Evolutionary conservation across 1,140 invertebrate genomes (phyloP).

Genomic region (Neelides sp.): DNA sequence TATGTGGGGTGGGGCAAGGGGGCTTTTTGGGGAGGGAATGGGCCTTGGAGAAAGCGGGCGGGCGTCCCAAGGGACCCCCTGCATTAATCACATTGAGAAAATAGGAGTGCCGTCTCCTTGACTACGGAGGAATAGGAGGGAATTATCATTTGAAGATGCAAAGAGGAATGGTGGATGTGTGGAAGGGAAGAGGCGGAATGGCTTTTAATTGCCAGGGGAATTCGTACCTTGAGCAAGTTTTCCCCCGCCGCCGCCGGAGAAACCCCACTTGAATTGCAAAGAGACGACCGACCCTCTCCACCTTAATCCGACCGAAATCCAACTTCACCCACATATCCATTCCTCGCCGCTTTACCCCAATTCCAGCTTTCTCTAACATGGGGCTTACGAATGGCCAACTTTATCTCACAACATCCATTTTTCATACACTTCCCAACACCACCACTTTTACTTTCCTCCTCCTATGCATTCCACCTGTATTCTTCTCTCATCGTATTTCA

Average conservation of each 20-base stretch:
- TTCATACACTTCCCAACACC: too few species aligned
- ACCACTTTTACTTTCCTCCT: too few species aligned
- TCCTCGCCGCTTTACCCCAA: not conserved
- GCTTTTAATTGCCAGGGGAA: slow-evolving; percentile 27
- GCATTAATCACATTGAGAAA: slow-evolving; percentile 32
- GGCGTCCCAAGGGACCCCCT: slow-evolving; percentile 24
- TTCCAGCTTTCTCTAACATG: not conserved
- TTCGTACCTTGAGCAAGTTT: slow-evolving; percentile 24
- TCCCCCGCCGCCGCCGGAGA: slow-evolving; percentile 4
- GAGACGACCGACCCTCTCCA: not conserved
- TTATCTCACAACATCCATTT: too few species aligned
- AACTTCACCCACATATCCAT: not conserved
- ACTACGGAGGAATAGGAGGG: slow-evolving; percentile 28
- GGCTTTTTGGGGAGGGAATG: not conserved
- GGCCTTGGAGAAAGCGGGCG: not conserved
- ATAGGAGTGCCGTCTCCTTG: slow-evolving; percentile 27
- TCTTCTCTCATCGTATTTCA: not conserved
- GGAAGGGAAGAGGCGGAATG: slow-evolving; percentile 24
- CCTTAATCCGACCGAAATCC: slow-evolving; percentile 1
- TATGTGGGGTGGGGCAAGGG: not conserved
- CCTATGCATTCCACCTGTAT: not conserved
- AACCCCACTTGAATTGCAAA: not conserved
- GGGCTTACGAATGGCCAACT: too few species aligned
- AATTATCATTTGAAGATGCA: slow-evolving; percentile 31
- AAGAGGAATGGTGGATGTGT: slow-evolving; percentile 28